phyloP scores from a whole-genome alignment of 2,113 vertebrate species.

The Dendropsophus ebraccatus region DNA sequence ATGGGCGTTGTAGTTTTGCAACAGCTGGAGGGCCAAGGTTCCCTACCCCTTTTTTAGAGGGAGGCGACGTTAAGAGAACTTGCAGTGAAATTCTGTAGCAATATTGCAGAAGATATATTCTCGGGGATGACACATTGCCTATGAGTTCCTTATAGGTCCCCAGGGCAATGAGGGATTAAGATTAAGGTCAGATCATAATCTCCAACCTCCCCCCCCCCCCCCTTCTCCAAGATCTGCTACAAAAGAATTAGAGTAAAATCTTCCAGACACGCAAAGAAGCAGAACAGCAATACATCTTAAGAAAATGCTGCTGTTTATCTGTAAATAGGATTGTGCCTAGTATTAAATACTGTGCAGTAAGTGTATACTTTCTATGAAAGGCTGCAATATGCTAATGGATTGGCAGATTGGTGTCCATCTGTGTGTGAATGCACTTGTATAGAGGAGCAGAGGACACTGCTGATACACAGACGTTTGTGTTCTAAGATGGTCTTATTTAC shows the following conservation, averaged over 20 bases:
- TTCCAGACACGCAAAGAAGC: constrained; percentile 20
- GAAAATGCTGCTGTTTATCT: constrained; percentile 39
- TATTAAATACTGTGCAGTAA: constrained; percentile 36
- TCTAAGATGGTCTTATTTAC: neutral
- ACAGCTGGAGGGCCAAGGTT: too few species aligned
- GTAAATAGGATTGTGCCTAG: constrained; percentile 26
- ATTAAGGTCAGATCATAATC: constrained; percentile 53
- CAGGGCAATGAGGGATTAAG: constrained; percentile 39
- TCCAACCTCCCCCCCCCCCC: neutral
- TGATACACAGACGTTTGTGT: neutral
- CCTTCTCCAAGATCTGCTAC: constrained; percentile 14
- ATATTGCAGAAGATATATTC: constrained; percentile 13
- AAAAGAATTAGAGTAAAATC: constrained; percentile 41
- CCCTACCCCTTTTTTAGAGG: too few species aligned
- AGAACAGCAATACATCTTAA: constrained; percentile 33
- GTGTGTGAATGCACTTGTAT: neutral
- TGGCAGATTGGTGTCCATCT: constrained; percentile 34
- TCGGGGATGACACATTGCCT: constrained; percentile 37
- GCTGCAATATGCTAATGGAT: constrained; percentile 39
- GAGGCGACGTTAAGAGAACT: neutral
- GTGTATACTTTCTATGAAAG: constrained; percentile 41
- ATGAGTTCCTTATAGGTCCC: constrained; percentile 39
- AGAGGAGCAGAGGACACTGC: neutral
- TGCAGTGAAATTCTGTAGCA: neutral
- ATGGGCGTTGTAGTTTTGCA: too few species aligned